phyloP scores from a whole-genome alignment of 2,888 invertebrate species.

The Pristionchus japonicus region DNA sequence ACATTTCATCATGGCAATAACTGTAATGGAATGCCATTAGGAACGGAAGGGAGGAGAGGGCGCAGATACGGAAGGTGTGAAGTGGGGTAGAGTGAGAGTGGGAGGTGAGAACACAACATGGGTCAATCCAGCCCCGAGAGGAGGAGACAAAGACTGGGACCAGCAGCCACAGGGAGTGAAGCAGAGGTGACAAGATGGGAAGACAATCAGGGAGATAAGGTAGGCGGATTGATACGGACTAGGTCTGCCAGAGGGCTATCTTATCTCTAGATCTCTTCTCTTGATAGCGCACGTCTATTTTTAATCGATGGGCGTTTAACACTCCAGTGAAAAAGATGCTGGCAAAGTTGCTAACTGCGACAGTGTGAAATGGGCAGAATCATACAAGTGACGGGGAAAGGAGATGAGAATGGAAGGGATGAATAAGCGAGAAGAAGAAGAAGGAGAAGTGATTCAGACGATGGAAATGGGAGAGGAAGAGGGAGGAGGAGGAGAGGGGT shows the following conservation, averaged over 20 bases:
- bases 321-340: too few species aligned
- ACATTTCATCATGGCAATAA: background rate
- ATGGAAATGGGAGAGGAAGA: background rate
- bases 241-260: background rate
- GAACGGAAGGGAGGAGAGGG: background rate
- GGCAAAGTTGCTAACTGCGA: background rate
- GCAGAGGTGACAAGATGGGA: background rate
- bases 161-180: background rate
- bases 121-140: background rate
- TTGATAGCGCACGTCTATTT: background rate
- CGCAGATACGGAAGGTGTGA: background rate
- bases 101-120: background rate
- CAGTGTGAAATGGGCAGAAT: background rate
- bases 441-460: background rate
- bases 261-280: background rate
- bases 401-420: background rate
- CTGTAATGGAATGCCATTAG: background rate
- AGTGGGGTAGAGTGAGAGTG: background rate
- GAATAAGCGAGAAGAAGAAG: background rate
- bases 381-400: background rate
- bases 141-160: background rate
- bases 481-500: background rate
- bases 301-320: too few species aligned
- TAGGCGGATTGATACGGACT: background rate
- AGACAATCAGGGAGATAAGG: background rate